phyloP scores from a whole-genome alignment of 1,140 invertebrate genomes.

The Armadillidium nasatum region DNA sequence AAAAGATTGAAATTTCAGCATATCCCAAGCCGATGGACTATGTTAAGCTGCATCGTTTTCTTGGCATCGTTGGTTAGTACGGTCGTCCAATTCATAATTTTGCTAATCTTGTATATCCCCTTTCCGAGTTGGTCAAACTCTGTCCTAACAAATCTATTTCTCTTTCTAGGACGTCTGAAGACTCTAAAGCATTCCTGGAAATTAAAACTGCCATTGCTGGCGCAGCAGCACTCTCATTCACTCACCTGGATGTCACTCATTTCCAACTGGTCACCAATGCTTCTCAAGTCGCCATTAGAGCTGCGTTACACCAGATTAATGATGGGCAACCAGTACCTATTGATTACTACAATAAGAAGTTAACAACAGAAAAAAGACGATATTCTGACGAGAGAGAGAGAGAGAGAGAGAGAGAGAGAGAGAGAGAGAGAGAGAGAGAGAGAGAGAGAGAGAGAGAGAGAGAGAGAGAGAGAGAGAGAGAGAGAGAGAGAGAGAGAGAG shows the following conservation, averaged over 20 bases:
- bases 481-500: too few species aligned
- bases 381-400: too few species aligned
- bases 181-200: not conserved
- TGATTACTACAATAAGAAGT: conserved; percentile 49
- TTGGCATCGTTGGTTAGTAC: conserved; percentile 31
- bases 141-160: conserved; percentile 1
- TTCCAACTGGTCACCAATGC: not conserved
- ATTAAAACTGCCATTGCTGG: not conserved
- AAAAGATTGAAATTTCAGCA: not conserved
- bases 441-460: too few species aligned
- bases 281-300: not conserved
- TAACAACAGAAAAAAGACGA: conserved; percentile 47
- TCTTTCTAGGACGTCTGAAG: not conserved
- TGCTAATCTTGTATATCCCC: not conserved
- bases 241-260: not conserved
- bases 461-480: too few species aligned
- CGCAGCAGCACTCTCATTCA: conserved; percentile 6
- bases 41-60: not conserved
- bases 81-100: conserved; percentile 13
- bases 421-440: too few species aligned
- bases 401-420: too few species aligned
- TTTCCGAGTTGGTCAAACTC: conserved; percentile 12
- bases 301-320: conserved; percentile 17
- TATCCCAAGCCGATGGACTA: conserved; percentile 10
- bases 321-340: conserved; percentile 10